A percentile compares a stretch with the other conserved stretches of the same genome.
phyloP scores from a whole-genome alignment of 2,888 invertebrate genomes.

The Ichneumoninae sp. region DNA sequence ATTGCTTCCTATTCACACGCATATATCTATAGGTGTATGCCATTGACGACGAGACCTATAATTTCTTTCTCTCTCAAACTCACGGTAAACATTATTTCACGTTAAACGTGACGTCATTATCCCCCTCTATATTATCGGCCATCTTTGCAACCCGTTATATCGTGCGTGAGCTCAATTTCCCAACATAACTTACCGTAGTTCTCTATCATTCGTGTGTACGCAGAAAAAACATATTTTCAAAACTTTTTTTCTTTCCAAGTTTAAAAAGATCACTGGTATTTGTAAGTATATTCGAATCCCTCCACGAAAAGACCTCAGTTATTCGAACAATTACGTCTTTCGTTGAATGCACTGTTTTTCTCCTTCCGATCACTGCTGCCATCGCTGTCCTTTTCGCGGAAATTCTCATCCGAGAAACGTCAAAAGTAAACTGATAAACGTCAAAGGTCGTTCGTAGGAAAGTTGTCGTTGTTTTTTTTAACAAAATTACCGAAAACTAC shows the following conservation, averaged over 20 bases:
- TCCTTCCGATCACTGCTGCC: slow-evolving; percentile 7
- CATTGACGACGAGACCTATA: slow-evolving; percentile 2
- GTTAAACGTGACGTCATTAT: slow-evolving; percentile 68
- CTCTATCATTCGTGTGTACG: slow-evolving; percentile 24
- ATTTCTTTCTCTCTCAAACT: slow-evolving; percentile 9
- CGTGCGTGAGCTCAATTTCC: slow-evolving; percentile 26
- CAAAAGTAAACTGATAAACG: slow-evolving; percentile 14
- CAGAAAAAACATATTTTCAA: background rate
- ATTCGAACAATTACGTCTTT: slow-evolving; percentile 15
- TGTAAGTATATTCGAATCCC: background rate
- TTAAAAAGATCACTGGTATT: background rate
- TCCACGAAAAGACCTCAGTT: background rate
- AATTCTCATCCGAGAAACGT: slow-evolving; percentile 30
- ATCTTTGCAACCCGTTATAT: slow-evolving; percentile 69
- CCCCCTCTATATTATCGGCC: slow-evolving; percentile 60
- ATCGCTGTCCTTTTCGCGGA: slow-evolving; percentile 13
- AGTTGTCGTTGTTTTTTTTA: background rate
- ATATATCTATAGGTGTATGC: slow-evolving; percentile 1
- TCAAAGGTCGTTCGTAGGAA: background rate
- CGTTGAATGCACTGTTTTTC: slow-evolving; percentile 17
- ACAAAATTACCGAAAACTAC: background rate
- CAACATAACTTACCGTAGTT: slow-evolving; percentile 6
- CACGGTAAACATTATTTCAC: slow-evolving; percentile 44
- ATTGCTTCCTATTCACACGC: background rate
- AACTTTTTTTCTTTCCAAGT: background rate